Percentiles rank a stretch among this genome's conserved stretches.
phyloP scores from a whole-genome alignment of 2,888 invertebrate species.

The Xanthorhoe designata region DNA sequence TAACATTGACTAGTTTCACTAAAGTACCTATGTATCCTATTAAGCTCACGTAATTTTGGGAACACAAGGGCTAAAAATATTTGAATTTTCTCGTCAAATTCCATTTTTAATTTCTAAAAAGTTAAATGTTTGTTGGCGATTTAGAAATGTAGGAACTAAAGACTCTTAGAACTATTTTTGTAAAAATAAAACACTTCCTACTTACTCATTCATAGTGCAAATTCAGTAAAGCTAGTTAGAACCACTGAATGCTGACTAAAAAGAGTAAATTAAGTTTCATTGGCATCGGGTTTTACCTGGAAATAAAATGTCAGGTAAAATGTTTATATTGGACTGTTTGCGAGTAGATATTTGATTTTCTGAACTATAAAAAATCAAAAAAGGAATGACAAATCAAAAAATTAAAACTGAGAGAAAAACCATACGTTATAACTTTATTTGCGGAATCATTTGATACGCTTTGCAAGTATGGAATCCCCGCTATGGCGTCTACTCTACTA shows the following conservation, averaged over 20 bases:
- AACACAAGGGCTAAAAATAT: no score
- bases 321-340: not conserved
- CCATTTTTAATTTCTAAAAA: no score
- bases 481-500: no score
- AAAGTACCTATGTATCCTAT: no score
- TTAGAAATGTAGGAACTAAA: no score
- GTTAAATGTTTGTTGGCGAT: no score
- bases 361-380: not conserved
- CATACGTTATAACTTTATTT: not conserved
- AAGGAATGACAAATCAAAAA: not conserved
- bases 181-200: constrained; percentile 5
- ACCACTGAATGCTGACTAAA: constrained; percentile 11
- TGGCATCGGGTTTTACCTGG: not conserved
- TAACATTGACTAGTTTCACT: no score
- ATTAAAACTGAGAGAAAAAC: not conserved
- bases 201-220: not conserved
- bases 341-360: not conserved
- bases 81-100: no score
- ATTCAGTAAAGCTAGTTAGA: constrained; percentile 6
- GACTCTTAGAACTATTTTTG: no score
- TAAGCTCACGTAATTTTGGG: no score
- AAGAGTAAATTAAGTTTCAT: constrained; percentile 20
- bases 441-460: no score
- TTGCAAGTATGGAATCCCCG: no score
- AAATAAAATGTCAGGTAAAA: constrained; percentile 5